Percentiles rank a stretch among this genome's conserved stretches.
phyloP scores from a whole-genome alignment of 2,113 vertebrate genomes.

The Syngnathus floridae region DNA sequence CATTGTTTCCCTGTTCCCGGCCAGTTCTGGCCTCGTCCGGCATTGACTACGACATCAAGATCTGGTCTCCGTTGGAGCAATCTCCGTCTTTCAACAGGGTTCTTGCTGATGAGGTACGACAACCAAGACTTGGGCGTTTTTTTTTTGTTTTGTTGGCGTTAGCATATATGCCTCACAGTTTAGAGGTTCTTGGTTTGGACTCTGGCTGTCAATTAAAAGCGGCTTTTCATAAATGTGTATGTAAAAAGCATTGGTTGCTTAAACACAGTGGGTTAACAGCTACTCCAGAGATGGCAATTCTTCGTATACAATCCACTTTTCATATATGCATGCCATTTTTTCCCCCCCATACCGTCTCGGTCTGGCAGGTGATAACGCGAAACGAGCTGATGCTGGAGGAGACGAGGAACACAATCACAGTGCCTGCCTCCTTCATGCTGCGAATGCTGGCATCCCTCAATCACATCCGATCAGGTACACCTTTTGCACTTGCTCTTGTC shows the following conservation, averaged over 20 bases:
- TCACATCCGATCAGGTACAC: constrained; percentile 89
- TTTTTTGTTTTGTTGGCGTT: too few species aligned
- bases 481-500: background rate
- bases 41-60: constrained; percentile 98
- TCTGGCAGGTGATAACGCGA: constrained; percentile 85
- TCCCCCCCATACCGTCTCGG: background rate
- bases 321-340: background rate
- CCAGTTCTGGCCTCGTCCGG: constrained; percentile 96
- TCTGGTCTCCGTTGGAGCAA: constrained; percentile 92
- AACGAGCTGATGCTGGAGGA: constrained; percentile 98
- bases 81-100: constrained; percentile 90
- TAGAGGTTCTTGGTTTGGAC: too few species aligned
- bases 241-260: too few species aligned
- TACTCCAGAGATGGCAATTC: too few species aligned
- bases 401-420: constrained; percentile 96
- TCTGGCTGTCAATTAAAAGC: background rate
- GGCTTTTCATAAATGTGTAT: too few species aligned
- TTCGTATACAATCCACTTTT: background rate
- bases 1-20: constrained; percentile 36
- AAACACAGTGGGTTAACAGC: too few species aligned
- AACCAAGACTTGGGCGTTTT: background rate
- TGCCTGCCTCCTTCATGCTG: constrained; percentile 97
- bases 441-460: constrained; percentile 95
- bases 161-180: too few species aligned
- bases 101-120: constrained; percentile 86